Percentiles rank a stretch among this genome's conserved stretches.
phyloP scores from a whole-genome alignment of 1,140 invertebrate species.

The Caerostris extrusa region DNA sequence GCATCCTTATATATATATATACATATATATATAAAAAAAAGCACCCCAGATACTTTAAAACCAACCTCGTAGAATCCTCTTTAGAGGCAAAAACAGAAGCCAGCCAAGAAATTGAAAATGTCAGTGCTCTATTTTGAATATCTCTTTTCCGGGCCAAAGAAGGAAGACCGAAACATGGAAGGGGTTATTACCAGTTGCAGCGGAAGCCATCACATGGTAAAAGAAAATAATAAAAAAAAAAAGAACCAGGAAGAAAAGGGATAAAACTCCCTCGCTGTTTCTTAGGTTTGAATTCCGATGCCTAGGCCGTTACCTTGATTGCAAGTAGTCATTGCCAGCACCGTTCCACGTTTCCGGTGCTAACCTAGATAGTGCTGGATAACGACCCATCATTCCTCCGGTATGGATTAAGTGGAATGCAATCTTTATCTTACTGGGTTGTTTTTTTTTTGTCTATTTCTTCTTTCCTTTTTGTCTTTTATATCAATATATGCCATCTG shows the following conservation, averaged over 20 bases:
- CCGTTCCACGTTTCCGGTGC: constrained; percentile 17
- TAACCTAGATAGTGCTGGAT: constrained; percentile 25
- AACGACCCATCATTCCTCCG: constrained; percentile 49
- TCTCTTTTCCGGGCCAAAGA: background rate
- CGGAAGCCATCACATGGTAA: background rate
- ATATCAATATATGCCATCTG: background rate
- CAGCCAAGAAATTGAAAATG: background rate
- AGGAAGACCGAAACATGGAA: background rate
- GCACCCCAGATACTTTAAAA: too few species aligned
- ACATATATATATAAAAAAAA: background rate
- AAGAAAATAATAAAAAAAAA: background rate
- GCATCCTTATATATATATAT: too few species aligned
- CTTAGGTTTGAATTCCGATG: constrained; percentile 63
- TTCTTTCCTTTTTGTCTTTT: background rate
- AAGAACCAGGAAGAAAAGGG: background rate
- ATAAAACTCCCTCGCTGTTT: background rate
- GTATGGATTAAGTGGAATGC: constrained; percentile 22
- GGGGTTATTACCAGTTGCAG: constrained; percentile 30
- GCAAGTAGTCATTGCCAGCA: background rate
- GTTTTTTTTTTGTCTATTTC: background rate
- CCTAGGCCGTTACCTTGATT: constrained; percentile 37
- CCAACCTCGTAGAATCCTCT: background rate
- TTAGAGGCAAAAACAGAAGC: background rate
- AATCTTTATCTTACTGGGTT: constrained; percentile 13
- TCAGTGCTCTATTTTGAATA: background rate